These are phyloP conservation scores for Mechanitis messenoides DNA, from an alignment of 2,888 invertebrate genomes.

Conservation along the genomic window DNA sequence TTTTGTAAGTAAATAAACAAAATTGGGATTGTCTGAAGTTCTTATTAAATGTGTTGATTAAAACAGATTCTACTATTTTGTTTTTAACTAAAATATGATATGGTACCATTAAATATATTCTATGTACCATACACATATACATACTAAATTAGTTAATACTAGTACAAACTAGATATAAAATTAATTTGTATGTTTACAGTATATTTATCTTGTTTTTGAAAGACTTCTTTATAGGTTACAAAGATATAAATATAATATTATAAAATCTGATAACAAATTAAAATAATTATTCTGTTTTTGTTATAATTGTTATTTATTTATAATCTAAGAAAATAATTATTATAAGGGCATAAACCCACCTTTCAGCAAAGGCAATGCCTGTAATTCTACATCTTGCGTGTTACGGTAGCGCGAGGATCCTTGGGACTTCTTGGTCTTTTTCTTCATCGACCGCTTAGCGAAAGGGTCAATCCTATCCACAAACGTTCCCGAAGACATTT, in stretches of 20 bases:
- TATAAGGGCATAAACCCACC: constrained; percentile 77
- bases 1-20: no score
- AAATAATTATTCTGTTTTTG: neutral
- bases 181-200: neutral
- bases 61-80: no score
- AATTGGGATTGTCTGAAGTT: no score
- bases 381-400: constrained; percentile 97
- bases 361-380: constrained; percentile 97
- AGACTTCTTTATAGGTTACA: neutral
- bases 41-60: no score
- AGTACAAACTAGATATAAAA: neutral
- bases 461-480: constrained; percentile 99
- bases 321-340: neutral
- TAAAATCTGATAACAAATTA: constrained; percentile 3
- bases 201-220: neutral
- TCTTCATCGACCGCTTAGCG: constrained; percentile 97
- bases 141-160: no score
- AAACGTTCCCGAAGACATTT: constrained; percentile 90
- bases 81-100: no score
- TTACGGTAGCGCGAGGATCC: constrained; percentile 99
- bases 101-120: no score
- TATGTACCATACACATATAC: no score
- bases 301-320: neutral
- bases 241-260: neutral
- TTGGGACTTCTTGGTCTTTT: constrained; percentile 99